Evolutionary conservation across 2,797 vertebrate genomes (phyloP).

Genomic region (Malacoraja senta): DNA sequence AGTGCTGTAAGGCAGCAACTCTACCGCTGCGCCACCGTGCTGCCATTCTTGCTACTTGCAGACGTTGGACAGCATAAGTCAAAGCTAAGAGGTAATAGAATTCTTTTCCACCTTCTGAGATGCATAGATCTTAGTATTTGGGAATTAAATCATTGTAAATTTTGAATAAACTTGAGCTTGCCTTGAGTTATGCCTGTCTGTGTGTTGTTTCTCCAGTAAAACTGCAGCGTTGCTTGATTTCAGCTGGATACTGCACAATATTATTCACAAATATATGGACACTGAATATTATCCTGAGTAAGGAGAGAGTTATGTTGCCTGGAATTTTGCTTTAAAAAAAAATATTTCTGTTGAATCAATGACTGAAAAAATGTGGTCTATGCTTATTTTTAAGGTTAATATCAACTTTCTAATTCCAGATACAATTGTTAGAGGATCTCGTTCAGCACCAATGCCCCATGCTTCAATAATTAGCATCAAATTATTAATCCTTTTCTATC

Average conservation of each 20-base stretch:
- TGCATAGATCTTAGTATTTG: not conserved
- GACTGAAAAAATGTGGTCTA: not conserved
- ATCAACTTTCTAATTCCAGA: not conserved
- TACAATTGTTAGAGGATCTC: not conserved
- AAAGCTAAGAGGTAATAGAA: not conserved
- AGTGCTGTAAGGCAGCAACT: too few species aligned
- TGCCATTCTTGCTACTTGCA: not conserved
- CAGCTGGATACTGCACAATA: not conserved
- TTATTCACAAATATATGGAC: too few species aligned
- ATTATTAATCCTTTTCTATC: too few species aligned
- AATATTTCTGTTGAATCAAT: not conserved
- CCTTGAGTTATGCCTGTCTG: not conserved
- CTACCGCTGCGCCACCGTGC: too few species aligned
- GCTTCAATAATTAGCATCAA: too few species aligned
- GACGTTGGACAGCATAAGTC: not conserved
- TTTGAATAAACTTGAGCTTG: not conserved
- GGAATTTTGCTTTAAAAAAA: not conserved
- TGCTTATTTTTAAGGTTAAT: not conserved
- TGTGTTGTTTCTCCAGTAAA: not conserved
- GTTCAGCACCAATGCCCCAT: not conserved
- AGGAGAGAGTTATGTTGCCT: too few species aligned
- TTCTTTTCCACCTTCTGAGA: not conserved
- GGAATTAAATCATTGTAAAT: not conserved
- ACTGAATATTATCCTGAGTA: not conserved
- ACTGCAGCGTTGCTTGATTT: not conserved